Evolutionary conservation across 2,888 invertebrate species (phyloP), one percentile per base, ranked within the genome.

Genomic region (Linnaemya tessellans): DNA sequence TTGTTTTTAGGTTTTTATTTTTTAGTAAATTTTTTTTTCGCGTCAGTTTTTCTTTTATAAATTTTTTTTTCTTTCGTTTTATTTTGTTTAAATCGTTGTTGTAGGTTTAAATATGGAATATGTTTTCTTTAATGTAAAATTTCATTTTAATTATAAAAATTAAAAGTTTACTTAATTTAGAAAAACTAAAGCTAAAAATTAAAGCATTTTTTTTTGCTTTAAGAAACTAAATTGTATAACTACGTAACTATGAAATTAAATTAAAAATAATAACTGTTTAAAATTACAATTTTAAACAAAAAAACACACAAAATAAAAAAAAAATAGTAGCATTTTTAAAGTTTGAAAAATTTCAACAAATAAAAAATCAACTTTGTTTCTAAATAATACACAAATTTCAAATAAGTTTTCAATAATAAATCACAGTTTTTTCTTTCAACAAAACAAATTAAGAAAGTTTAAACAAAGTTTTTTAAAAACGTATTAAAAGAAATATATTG

Each of bases 351-450:
- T 58, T 80, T 70, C 30, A 64, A 82, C 67, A 84, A 84, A 84
- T 70, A 87, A 58, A 84, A 78, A 79, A 74, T 54, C 46, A 86
- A 79, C 67, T 60, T 75, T 71, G 70, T 65, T 80, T 83, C 65
- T 71, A 65, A 87, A 86, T 77, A 87, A 84, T 84, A 86, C 80
- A 83, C 64, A 86, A 84, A 83, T 87, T 82, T 81, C 75, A 81
- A 68, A 86, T 70, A 77, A 74, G 58, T 73, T 80, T 80, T 79
- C 75, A 84, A 70, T 77, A 54, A 83, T 79, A 80, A 87, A 83
- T 87, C 87, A 86, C 84, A 87, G 86, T 87, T 87, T 87, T 84
- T 84, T 73, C 30, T 86, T 74, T n/a, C 49, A 84, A 86, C 73
- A 85, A 84, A 84, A 60, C 84, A 83, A 80, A 60, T 30, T 41